Conservation (phyloP, 2,113 vertebrate genomes). For the Fulmarus glacialis region DNA sequence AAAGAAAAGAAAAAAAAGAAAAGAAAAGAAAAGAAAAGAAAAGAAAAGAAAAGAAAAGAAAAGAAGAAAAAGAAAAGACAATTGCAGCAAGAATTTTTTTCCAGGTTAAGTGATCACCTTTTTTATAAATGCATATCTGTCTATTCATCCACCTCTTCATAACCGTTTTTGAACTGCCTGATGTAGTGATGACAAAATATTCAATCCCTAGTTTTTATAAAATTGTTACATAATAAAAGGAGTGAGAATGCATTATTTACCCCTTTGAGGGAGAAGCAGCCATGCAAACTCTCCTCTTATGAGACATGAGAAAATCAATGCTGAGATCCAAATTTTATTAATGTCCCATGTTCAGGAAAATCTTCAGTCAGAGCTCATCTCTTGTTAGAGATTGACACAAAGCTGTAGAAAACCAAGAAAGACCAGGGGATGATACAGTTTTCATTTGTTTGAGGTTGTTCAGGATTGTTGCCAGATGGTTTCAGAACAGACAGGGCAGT, state of each 20-base stretch:
- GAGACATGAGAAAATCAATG: not conserved
- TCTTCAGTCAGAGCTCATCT: not conserved
- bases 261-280: not conserved
- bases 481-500: not conserved
- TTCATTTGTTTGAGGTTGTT: not conserved
- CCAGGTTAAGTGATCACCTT: not conserved
- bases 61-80: too few species aligned
- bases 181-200: not conserved
- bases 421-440: not conserved
- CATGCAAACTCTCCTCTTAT: rapidly evolving
- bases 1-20: too few species aligned
- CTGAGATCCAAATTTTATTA: not conserved
- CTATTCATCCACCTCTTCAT: not conserved
- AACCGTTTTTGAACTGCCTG: not conserved
- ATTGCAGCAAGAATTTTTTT: not conserved
- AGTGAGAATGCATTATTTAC: not conserved
- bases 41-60: too few species aligned
- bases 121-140: not conserved
- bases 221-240: not conserved
- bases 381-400: not conserved
- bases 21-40: too few species aligned
- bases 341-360: not conserved
- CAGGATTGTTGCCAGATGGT: not conserved
- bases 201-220: not conserved
- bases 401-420: not conserved